Evolutionary conservation across 2,797 vertebrate species (phyloP).

Genomic region (Bradypodion pumilum): DNA sequence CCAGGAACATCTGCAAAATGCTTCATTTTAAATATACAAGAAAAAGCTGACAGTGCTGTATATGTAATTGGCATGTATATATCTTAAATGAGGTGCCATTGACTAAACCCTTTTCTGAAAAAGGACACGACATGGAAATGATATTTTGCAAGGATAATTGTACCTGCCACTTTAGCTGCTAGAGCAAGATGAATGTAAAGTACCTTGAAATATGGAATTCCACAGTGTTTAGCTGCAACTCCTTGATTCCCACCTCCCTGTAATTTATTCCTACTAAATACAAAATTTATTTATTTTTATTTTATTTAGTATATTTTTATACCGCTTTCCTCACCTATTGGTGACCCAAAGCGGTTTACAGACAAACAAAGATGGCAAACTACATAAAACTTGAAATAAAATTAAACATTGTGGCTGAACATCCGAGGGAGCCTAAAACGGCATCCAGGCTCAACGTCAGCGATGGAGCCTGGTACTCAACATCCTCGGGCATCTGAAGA

Average conservation of each 20-base stretch:
- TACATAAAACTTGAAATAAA: no score
- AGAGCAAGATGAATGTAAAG: conserved; percentile 11
- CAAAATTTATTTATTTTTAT: no score
- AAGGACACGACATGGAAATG: conserved; percentile 15
- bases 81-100: conserved; percentile 20
- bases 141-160: conserved; percentile 9
- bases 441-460: no score
- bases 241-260: background rate
- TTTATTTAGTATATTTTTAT: no score
- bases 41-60: background rate
- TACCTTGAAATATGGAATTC: conserved; percentile 19
- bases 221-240: background rate
- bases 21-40: conserved; percentile 18
- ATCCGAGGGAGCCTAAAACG: no score
- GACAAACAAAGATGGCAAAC: no score
- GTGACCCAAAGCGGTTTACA: no score
- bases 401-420: no score
- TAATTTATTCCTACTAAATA: background rate
- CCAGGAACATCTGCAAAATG: conserved; percentile 37
- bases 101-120: conserved; percentile 14
- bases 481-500: no score
- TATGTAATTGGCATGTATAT: conserved; percentile 20
- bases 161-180: conserved; percentile 11
- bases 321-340: no score
- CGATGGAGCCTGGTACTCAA: no score